Conservation (phyloP, 2,797 vertebrate species). For the Threskiornis aethiopicus region DNA sequence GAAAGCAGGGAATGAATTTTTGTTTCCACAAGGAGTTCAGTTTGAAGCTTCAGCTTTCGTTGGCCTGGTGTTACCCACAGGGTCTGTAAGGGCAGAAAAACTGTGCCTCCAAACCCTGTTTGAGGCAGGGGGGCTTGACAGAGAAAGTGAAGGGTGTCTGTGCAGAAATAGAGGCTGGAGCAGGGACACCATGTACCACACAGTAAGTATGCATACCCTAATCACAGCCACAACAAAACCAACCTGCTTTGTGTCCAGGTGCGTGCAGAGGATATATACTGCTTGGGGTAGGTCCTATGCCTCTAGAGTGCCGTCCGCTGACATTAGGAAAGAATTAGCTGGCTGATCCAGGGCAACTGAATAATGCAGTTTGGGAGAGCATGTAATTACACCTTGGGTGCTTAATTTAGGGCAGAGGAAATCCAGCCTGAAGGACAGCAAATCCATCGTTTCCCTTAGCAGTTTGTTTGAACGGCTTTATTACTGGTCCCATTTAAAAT, state of each 20-base stretch:
- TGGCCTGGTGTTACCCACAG: accelerated
- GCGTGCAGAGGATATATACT: accelerated
- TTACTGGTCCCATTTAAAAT: neutral
- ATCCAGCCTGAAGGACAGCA: neutral
- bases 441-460: neutral
- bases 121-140: accelerated
- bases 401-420: neutral
- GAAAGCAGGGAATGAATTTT: neutral
- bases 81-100: neutral
- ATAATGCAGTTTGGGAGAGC: neutral
- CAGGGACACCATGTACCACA: neutral
- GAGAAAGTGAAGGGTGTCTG: accelerated
- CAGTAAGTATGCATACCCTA: neutral
- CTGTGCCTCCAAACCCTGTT: neutral
- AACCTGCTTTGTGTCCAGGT: neutral
- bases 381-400: neutral
- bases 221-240: neutral
- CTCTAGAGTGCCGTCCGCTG: accelerated
- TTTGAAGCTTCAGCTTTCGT: neutral
- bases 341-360: neutral
- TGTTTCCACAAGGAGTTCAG: neutral
- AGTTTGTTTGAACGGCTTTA: neutral
- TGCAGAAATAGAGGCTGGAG: neutral
- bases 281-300: accelerated
- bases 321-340: neutral